Conservation (phyloP, 2,888 invertebrate genomes). For the Cheilosia scutellata region DNA sequence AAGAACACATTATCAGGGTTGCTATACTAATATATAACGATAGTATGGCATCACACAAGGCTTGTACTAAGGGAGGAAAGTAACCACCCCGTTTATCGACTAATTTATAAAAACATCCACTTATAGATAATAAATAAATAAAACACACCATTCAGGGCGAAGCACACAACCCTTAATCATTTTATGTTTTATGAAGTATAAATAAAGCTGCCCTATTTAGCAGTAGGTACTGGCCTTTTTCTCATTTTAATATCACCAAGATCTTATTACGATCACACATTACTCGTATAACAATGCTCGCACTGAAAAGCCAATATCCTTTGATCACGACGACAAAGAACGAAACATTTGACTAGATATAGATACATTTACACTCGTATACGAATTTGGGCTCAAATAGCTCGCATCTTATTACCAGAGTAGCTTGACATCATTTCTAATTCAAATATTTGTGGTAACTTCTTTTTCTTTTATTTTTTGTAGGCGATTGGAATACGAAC, state of each 20-base stretch:
- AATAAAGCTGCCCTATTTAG: conserved; percentile 18
- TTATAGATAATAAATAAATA: conserved; percentile 37
- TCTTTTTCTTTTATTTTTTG: conserved; percentile 55
- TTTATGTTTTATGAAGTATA: conserved; percentile 15
- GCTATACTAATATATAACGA: conserved; percentile 22
- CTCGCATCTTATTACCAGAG: conserved; percentile 27
- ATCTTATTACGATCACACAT: conserved; percentile 19
- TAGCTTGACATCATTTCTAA: conserved; percentile 68
- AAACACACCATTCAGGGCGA: conserved; percentile 8
- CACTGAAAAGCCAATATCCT: conserved; percentile 33
- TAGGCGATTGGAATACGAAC: conserved; percentile 51
- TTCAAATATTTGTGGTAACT: conserved; percentile 62
- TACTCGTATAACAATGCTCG: conserved; percentile 16
- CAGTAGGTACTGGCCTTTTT: conserved; percentile 26
- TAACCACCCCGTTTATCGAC: conserved; percentile 43
- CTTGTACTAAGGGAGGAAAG: conserved; percentile 33
- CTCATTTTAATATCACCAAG: conserved; percentile 38
- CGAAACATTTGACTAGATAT: conserved; percentile 22
- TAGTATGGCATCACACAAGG: conserved; percentile 13
- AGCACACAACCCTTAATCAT: conserved; percentile 61
- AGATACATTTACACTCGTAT: conserved; percentile 23
- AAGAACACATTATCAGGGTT: conserved; percentile 35
- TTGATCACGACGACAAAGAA: conserved; percentile 7
- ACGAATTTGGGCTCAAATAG: conserved; percentile 32
- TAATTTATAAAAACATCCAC: conserved; percentile 43